Evolutionary conservation across 2,797 vertebrate genomes (phyloP), one percentile per base, ranked within the genome.

Genomic region (Melanotaenia nigrans): DNA sequence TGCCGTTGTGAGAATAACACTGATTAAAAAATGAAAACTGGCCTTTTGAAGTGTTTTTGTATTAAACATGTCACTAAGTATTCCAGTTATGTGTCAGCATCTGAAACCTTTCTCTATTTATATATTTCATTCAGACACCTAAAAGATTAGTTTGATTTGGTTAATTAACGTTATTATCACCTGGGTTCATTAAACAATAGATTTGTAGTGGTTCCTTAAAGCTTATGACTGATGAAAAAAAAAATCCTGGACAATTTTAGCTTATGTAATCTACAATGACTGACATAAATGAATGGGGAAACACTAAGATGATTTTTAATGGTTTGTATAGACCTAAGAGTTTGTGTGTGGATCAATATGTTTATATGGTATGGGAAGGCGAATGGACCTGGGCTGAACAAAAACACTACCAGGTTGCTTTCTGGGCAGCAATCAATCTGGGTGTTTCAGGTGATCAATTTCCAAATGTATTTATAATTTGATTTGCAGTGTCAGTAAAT

Each of bases 381-480:
- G 77, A 84, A 80, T 78, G 73, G 88, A 81, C 81, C 73, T 58
- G 49, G 78, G 73, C 75, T 22, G 73, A 77, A 81, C 77, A 90
- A 88, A 89, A 87, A 89, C 77, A 79, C 68, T 73, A 75, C 79
- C 79, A 72, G 73, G 76, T 80, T 78, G 82, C 89, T 81, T 81
- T 89, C 56, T 73, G 81, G 80, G 84, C 59, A 61, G 59, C 83
- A 79, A 91, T 94, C 92, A 82, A 90, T 93, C 82, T 2, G 54
- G 35, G 69, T 66, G 74, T 79, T 80, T 89, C 85, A 83, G 83
- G 73, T 91, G 92, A 93, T 94, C 93, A 90, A 93, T 91, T 86
- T 83, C 78, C 82, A 90, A 92, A 92, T 90, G 89, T 85, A 92
- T 94, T 94, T 93, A 92, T 92, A 88, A 92, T 93, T 90, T 81